These are phyloP conservation scores for Lycocerus yunnanus DNA, from an alignment of 2,888 invertebrate genomes.

Conservation along the genomic window DNA sequence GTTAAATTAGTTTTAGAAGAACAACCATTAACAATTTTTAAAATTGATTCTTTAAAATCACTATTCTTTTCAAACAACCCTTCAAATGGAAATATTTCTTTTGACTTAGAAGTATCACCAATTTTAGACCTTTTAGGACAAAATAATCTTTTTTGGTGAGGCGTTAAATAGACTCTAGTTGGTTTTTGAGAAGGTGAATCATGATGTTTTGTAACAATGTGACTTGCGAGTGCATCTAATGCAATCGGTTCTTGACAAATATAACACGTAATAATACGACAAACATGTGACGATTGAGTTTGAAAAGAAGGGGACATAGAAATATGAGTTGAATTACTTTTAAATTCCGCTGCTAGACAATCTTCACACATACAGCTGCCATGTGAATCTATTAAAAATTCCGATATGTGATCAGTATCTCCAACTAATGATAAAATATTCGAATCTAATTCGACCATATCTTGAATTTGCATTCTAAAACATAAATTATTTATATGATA, in stretches of 20 bases:
- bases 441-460: conserved; percentile 44
- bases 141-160: conserved; percentile 20
- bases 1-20: not conserved
- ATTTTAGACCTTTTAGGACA: conserved; percentile 17
- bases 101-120: conserved; percentile 8
- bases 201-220: conserved; percentile 33
- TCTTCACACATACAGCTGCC: conserved; percentile 52
- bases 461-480: conserved; percentile 44
- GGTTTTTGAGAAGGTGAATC: conserved; percentile 21
- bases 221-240: conserved; percentile 29
- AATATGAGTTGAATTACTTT: conserved; percentile 32
- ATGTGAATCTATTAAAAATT: conserved; percentile 45
- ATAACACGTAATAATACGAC: conserved; percentile 34
- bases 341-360: conserved; percentile 48
- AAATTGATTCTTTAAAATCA: conserved; percentile 19
- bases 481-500: conserved; percentile 4
- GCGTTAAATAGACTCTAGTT: conserved; percentile 17
- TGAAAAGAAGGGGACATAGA: conserved; percentile 26
- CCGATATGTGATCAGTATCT: conserved; percentile 44
- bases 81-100: conserved; percentile 18
- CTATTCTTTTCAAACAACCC: conserved; percentile 23
- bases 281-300: conserved; percentile 20
- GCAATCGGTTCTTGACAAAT: conserved; percentile 34
- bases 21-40: conserved; percentile 20
- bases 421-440: conserved; percentile 47